phyloP scores from a whole-genome alignment of 1,140 invertebrate species.

The Pentalonia nigronervosa region DNA sequence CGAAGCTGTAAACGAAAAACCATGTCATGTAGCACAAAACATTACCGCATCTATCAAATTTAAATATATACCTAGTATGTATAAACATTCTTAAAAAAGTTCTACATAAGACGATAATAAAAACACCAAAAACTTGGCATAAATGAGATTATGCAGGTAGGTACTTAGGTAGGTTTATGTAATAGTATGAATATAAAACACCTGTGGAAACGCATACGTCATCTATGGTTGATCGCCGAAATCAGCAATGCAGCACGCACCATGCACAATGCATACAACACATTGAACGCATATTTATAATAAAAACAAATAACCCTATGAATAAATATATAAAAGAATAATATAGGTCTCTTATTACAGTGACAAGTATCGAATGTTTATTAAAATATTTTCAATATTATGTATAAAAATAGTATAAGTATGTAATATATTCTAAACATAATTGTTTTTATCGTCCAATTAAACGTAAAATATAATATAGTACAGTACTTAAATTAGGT shows the following conservation, averaged over 20 bases:
- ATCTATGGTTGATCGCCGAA: neutral
- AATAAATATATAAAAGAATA: neutral
- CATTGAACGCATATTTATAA: neutral
- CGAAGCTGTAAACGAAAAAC: neutral
- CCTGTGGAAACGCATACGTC: neutral
- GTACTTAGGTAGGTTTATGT: no score
- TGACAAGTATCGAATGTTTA: neutral
- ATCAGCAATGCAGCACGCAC: neutral
- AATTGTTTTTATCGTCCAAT: neutral
- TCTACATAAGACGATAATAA: neutral
- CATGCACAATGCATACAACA: neutral
- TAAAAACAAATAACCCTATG: neutral
- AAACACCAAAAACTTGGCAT: neutral
- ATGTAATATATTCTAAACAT: neutral
- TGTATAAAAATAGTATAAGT: neutral
- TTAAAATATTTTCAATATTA: neutral
- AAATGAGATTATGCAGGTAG: neutral
- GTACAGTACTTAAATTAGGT: no score
- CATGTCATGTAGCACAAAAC: neutral
- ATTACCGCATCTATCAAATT: neutral
- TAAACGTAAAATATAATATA: no score
- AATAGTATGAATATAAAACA: neutral
- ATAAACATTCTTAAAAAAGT: neutral
- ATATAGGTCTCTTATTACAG: neutral
- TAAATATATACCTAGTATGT: slow-evolving; percentile 30